These are phyloP conservation scores for Platycheirus rosarum DNA, from an alignment of 2,888 invertebrate species.

Conservation along the genomic window DNA sequence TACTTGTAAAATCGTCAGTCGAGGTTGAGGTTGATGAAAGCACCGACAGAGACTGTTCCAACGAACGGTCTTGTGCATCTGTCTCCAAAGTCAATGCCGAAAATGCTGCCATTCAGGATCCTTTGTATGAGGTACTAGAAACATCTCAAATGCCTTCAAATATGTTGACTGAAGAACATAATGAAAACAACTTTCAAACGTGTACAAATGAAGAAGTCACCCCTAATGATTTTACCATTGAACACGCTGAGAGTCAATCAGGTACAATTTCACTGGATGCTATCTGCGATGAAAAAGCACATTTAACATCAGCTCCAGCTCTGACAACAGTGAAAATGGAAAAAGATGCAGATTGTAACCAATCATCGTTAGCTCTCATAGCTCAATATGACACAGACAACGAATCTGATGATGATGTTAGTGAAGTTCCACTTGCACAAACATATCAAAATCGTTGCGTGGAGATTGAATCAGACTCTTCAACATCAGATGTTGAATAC, in stretches of 20 bases:
- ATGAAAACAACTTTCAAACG: neutral
- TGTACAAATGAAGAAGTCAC: neutral
- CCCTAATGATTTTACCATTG: neutral
- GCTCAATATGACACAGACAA: slow-evolving; percentile 77
- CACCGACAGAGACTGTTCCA: no score
- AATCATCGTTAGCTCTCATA: slow-evolving; percentile 74
- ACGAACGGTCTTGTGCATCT: no score
- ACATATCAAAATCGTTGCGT: slow-evolving; percentile 77
- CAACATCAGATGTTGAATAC: slow-evolving; percentile 77
- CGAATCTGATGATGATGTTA: slow-evolving; percentile 77
- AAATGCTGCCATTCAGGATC: neutral
- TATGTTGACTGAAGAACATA: neutral
- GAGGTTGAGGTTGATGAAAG: no score
- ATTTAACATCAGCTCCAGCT: neutral
- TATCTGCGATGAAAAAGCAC: no score
- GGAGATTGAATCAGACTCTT: slow-evolving; percentile 76
- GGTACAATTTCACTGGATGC: no score
- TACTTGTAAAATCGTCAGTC: no score
- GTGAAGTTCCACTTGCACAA: slow-evolving; percentile 76
- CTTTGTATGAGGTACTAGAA: no score
- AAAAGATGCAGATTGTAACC: neutral
- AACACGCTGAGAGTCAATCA: neutral
- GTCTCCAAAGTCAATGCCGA: no score
- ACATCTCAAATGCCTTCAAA: neutral
- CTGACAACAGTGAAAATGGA: neutral